phyloP scores from a whole-genome alignment of 2,888 invertebrate genomes.

The Ferdinandea cuprea region DNA sequence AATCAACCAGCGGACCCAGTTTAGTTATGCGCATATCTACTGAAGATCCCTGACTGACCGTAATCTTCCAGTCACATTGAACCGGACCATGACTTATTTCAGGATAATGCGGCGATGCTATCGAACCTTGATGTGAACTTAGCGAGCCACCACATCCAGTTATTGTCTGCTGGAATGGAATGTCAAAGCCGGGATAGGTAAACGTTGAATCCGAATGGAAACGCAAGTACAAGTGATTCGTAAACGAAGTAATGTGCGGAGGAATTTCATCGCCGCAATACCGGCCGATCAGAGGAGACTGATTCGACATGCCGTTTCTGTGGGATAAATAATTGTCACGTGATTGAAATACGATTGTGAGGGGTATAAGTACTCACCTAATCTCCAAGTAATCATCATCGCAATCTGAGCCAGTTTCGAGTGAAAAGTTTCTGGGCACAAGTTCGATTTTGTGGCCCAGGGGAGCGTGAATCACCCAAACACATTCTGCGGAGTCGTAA shows the following conservation, averaged over 20 bases:
- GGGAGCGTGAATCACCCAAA: conserved; percentile 90
- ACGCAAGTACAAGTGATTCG: conserved; percentile 89
- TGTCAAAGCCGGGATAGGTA: conserved; percentile 87
- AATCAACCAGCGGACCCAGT: conserved; percentile 85
- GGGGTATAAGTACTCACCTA: conserved; percentile 83
- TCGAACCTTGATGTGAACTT: conserved; percentile 88
- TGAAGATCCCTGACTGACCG: conserved; percentile 88
- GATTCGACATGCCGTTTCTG: conserved; percentile 90
- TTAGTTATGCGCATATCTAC: conserved; percentile 87
- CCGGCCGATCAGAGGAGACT: conserved; percentile 91
- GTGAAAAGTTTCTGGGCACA: conserved; percentile 86
- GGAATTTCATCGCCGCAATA: conserved; percentile 89
- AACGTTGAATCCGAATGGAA: conserved; percentile 89
- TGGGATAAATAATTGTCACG: neutral
- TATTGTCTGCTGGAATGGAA: conserved; percentile 87
- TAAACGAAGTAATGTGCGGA: conserved; percentile 87
- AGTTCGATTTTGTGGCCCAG: conserved; percentile 90
- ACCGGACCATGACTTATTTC: conserved; percentile 87
- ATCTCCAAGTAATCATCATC: conserved; percentile 89
- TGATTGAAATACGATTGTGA: neutral
- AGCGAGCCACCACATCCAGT: conserved; percentile 93
- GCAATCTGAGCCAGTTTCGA: conserved; percentile 86
- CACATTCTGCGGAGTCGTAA: conserved; percentile 87
- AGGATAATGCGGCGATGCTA: conserved; percentile 94
- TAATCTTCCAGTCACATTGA: conserved; percentile 92